Conservation (phyloP, 2,113 vertebrate species). For the Sinocyclocheilus anophthalmus region DNA sequence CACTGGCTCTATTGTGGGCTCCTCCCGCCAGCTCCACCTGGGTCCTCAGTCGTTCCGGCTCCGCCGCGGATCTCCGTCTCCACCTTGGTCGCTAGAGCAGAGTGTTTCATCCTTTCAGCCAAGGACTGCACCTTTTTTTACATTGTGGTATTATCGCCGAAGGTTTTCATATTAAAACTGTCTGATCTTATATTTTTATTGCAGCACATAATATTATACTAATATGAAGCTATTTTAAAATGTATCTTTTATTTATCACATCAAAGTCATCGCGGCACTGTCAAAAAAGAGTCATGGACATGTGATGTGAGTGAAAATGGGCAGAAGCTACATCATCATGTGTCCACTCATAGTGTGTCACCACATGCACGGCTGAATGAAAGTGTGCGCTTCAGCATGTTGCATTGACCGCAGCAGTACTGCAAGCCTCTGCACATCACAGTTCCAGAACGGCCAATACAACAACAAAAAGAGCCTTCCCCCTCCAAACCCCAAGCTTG, state of each 20-base stretch:
- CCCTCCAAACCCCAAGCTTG: constrained; percentile 37
- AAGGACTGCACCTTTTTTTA: too few species aligned
- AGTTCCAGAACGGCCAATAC: constrained; percentile 71
- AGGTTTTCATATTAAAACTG: too few species aligned
- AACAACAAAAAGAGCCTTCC: constrained; percentile 69
- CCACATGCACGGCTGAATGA: constrained; percentile 67
- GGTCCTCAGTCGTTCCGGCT: too few species aligned
- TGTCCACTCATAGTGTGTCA: not conserved
- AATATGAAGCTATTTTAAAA: not conserved
- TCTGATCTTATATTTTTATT: too few species aligned
- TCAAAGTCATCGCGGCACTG: not conserved
- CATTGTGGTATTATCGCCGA: too few species aligned
- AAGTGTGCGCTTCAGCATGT: constrained; percentile 79
- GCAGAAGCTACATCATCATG: not conserved
- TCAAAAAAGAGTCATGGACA: too few species aligned
- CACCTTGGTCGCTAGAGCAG: too few species aligned
- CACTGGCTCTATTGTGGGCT: too few species aligned
- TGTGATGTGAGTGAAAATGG: constrained; percentile 17
- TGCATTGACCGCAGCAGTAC: constrained; percentile 73
- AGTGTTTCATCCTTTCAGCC: too few species aligned
- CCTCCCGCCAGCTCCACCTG: too few species aligned
- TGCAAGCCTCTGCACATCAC: constrained; percentile 79
- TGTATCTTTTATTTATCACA: not conserved
- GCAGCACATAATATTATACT: not conserved
- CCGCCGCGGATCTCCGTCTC: too few species aligned